phyloP scores from a whole-genome alignment of 2,113 vertebrate genomes.

The Paradoxurus hermaphroditus region DNA sequence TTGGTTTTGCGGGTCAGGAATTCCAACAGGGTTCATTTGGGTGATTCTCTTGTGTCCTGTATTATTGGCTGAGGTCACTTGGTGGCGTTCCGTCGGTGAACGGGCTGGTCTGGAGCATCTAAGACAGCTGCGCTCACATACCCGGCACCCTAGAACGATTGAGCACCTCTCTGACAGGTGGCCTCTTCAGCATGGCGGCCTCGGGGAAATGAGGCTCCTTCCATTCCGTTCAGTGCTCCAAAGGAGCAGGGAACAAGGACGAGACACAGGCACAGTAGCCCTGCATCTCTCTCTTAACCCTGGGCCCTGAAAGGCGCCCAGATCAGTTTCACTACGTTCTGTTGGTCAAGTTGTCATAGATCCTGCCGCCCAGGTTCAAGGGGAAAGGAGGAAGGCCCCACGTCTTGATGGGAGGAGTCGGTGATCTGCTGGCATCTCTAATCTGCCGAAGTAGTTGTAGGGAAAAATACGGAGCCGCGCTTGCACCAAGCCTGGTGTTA shows the following conservation, averaged over 20 bases:
- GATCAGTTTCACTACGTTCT: not conserved
- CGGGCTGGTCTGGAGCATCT: not conserved
- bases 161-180: not conserved
- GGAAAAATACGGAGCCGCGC: not conserved
- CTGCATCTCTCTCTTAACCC: not conserved
- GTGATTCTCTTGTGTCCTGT: not conserved
- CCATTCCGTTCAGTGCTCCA: not conserved
- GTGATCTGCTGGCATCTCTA: not conserved
- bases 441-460: too few species aligned
- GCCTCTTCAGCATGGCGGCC: not conserved
- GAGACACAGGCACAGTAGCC: too few species aligned
- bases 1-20: not conserved
- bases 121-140: not conserved
- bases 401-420: not conserved
- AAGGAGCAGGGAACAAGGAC: not conserved
- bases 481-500: not conserved
- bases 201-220: not conserved
- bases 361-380: not conserved
- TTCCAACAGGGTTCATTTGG: not conserved
- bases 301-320: not conserved
- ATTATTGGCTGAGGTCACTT: not conserved
- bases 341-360: not conserved
- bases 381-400: not conserved
- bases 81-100: not conserved
- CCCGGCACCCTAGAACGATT: not conserved